phyloP scores from a whole-genome alignment of 37 sponge, comb jelly and placozoan species.

The Aphrocallistes beatrix region DNA sequence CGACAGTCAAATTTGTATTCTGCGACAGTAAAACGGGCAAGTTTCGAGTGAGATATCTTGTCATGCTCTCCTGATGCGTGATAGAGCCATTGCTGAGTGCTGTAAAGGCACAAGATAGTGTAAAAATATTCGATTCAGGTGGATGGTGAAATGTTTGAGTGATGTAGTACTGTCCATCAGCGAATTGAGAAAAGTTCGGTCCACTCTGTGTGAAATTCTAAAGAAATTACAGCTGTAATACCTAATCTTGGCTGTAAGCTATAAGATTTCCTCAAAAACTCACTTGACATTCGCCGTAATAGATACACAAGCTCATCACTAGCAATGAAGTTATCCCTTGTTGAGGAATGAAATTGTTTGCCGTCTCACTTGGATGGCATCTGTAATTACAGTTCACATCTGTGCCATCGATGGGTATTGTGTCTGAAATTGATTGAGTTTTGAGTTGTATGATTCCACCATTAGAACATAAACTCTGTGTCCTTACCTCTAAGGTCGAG shows the following conservation, averaged over 20 bases:
- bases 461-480: not conserved
- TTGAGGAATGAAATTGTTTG: not conserved
- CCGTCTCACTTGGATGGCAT: not conserved
- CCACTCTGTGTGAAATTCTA: not conserved
- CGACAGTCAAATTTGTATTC: not conserved
- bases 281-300: not conserved
- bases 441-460: not conserved
- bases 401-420: not conserved
- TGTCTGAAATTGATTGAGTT: not conserved
- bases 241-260: not conserved
- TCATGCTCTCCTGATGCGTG: not conserved
- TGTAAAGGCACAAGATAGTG: not conserved
- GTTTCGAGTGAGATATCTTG: not conserved
- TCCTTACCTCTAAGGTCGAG: no score
- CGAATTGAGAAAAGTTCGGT: not conserved
- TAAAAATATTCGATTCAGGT: not conserved
- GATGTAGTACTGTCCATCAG: not conserved
- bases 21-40: not conserved
- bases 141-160: not conserved
- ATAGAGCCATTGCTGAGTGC: not conserved
- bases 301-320: not conserved
- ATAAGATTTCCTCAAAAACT: not conserved
- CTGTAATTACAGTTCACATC: not conserved
- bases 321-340: not conserved
- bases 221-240: not conserved